These are phyloP conservation scores for Ophion ventricosus DNA, from an alignment of 2,888 invertebrate genomes.

Conservation along the genomic window DNA sequence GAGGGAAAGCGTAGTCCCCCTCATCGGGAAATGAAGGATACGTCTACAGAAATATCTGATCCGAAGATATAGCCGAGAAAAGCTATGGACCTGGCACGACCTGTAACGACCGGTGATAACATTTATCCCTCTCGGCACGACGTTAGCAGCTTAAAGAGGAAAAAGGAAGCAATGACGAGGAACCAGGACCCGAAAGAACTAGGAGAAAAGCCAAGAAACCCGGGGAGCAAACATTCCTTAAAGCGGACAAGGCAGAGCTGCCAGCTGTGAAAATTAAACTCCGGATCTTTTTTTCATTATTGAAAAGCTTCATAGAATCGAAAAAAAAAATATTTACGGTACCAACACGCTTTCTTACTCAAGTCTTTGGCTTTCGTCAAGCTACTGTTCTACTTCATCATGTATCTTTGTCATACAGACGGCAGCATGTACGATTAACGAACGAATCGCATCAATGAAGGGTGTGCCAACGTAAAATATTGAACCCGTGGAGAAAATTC, in stretches of 20 bases:
- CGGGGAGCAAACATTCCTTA: slow-evolving; percentile 20
- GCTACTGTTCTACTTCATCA: not conserved
- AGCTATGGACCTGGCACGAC: slow-evolving; percentile 54
- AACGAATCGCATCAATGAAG: not conserved
- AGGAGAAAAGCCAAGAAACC: slow-evolving; percentile 34
- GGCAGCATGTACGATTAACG: too few relatives aligned
- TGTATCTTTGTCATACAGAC: not conserved
- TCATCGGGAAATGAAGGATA: slow-evolving; percentile 47
- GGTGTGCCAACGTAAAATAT: not conserved
- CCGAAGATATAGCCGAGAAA: slow-evolving; percentile 34
- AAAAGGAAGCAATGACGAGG: slow-evolving; percentile 4
- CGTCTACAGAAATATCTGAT: slow-evolving; percentile 46
- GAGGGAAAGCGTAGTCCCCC: slow-evolving; percentile 11
- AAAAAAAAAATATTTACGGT: not conserved
- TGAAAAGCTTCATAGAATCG: not conserved
- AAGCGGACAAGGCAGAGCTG: slow-evolving; percentile 25
- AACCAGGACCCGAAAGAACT: slow-evolving; percentile 11
- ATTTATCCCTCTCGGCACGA: slow-evolving; percentile 36
- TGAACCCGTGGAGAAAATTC: too few relatives aligned
- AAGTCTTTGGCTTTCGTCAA: not conserved
- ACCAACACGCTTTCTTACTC: not conserved
- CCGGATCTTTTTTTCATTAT: not conserved
- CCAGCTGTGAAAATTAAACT: not conserved
- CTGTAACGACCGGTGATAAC: slow-evolving; percentile 54
- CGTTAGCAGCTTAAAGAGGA: not conserved